These are phyloP conservation scores for Nebria salina DNA, from an alignment of 2,888 invertebrate genomes.

Conservation along the genomic window DNA sequence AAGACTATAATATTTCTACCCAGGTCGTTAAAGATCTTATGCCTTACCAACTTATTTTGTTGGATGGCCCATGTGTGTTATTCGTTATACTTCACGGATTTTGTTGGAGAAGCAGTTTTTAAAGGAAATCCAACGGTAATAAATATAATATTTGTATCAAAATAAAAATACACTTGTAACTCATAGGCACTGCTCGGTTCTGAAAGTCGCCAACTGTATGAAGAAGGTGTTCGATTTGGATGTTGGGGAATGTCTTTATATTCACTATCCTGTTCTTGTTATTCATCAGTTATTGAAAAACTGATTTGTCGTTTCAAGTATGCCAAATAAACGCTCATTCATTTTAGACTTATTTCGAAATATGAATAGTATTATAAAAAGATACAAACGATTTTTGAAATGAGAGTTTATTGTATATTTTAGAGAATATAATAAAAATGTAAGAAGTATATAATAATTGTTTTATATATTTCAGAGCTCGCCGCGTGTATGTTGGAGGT, in stretches of 20 bases:
- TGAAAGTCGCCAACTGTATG: constrained; percentile 74
- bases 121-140: constrained; percentile 84
- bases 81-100: constrained; percentile 95
- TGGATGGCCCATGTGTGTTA: constrained; percentile 99
- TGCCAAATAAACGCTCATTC: constrained; percentile 50
- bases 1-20: constrained; percentile 94
- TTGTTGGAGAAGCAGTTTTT: constrained; percentile 91
- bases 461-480: constrained; percentile 74
- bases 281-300: constrained; percentile 88
- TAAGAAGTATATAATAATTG: constrained; percentile 54
- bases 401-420: too few species aligned
- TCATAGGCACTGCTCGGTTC: constrained; percentile 76
- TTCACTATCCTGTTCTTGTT: constrained; percentile 93
- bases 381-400: not conserved
- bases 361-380: not conserved
- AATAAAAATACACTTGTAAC: not conserved
- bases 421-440: not conserved
- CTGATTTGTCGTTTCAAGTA: constrained; percentile 79
- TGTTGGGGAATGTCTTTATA: constrained; percentile 98
- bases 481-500: constrained; percentile 87
- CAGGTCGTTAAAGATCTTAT: constrained; percentile 82
- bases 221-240: constrained; percentile 92
- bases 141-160: constrained; percentile 48
- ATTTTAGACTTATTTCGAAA: too few species aligned
- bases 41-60: constrained; percentile 93